phyloP scores from a whole-genome alignment of 2,113 vertebrate genomes.

The Callopanchax toddi region DNA sequence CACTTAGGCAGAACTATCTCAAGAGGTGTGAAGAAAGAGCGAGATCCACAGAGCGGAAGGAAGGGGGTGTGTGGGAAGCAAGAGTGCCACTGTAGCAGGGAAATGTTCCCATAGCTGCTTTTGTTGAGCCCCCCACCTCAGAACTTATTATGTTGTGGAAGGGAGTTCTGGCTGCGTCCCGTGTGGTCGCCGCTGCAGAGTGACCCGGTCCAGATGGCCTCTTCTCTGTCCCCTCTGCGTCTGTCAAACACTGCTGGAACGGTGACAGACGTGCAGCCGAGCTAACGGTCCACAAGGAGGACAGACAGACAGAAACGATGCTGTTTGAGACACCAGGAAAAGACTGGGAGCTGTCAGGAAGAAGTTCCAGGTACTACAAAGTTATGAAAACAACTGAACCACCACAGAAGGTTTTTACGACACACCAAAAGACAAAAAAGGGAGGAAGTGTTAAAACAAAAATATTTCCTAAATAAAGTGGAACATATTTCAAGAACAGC shows the following conservation, averaged over 20 bases:
- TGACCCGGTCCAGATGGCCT: constrained; percentile 75
- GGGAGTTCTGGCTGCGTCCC: constrained; percentile 58
- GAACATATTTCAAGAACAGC: too few species aligned
- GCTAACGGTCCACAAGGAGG: constrained; percentile 45
- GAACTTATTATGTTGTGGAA: constrained; percentile 51
- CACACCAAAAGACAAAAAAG: too few species aligned
- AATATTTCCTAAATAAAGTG: too few species aligned
- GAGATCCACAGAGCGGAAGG: constrained; percentile 32
- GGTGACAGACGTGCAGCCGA: constrained; percentile 55
- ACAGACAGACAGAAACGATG: constrained; percentile 23
- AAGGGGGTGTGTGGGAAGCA: constrained; percentile 29
- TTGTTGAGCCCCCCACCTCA: constrained; percentile 53
- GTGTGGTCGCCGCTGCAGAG: constrained; percentile 60
- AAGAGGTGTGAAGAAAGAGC: constrained; percentile 64
- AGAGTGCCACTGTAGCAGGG: constrained; percentile 45
- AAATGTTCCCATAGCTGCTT: constrained; percentile 57
- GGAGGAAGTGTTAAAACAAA: too few species aligned
- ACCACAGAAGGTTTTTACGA: too few species aligned
- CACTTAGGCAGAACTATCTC: constrained; percentile 68
- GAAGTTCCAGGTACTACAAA: too few species aligned
- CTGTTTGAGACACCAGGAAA: not conserved
- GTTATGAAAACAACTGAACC: too few species aligned
- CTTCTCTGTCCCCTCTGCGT: constrained; percentile 47
- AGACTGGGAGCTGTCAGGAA: not conserved
- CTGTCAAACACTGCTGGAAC: constrained; percentile 43